Evolutionary conservation across 2,888 invertebrate species (phyloP), one percentile per base, ranked within the genome.

Genomic region (Tillus elongatus): DNA sequence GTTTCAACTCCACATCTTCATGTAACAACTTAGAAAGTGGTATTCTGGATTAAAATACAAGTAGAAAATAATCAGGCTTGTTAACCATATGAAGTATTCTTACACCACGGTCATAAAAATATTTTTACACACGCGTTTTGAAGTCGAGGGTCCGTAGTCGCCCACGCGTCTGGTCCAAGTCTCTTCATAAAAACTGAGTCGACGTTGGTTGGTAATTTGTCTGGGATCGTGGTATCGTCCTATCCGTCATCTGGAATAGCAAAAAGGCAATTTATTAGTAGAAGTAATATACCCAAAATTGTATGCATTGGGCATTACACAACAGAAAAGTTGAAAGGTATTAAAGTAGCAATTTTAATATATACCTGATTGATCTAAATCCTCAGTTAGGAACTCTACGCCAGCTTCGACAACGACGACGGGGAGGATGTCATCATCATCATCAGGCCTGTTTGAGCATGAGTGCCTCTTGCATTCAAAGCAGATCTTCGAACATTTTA

Each of bases 11-110:
- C n/a, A n/a, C n/a, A n/a, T n/a, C n/a, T 19, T 6, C 24, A 19
- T 6, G 24, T 8, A 19, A 19, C n/a, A 19, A 19, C 24, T 6
- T 19, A 19, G n/a, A n/a, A 19, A 19, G 24, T n/a, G 24, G 24
- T 19, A 19, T 19, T 19, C 24, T 19, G 24, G n/a, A 19, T 19
- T 19, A 19, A 19, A 19, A n/a, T n/a, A n/a, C n/a, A n/a, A n/a
- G n/a, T n/a, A n/a, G n/a, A n/a, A n/a, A n/a, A n/a, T n/a, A n/a
- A n/a, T n/a, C n/a, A n/a, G n/a, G n/a, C n/a, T n/a, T n/a, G n/a
- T n/a, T n/a, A n/a, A n/a, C n/a, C n/a, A n/a, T n/a, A n/a, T n/a
- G n/a, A n/a, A 19, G 24, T 19, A 19, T 19, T 19, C 24, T 19
- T 19, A 8, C n/a, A 19, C n/a, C n/a, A n/a, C n/a, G n/a, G n/a